Evolutionary conservation across 2,113 vertebrate genomes (phyloP), one percentile per base, ranked within the genome.

Genomic region (Caracal caracal): DNA sequence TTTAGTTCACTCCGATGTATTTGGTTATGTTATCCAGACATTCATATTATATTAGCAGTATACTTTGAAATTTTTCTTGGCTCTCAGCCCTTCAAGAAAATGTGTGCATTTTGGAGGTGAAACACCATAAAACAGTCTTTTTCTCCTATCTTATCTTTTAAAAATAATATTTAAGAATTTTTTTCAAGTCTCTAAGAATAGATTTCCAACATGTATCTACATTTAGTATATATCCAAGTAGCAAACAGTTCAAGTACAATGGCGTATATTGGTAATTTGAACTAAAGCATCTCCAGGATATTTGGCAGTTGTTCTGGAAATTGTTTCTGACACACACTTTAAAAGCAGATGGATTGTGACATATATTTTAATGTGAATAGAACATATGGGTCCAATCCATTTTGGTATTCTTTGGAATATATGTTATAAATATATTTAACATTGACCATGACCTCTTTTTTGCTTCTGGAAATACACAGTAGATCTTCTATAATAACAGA

Each of bases 391-490:
- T 89, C 85, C 53, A 82, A 75, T 92, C 78, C 61, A 37, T 93
- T 85, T 85, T 86, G 37, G 47, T 82, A 75, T 24, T 95, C 33
- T 59, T 47, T 95, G 40, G 37, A 70, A 47, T 92, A 49, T 43
- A 71, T 88, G 47, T 49, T 89, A 33, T 80, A 81, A 84, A 49
- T 93, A 63, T 75, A 68, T 88, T 92, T 94, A 84, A 73, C 79
- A 51, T 83, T 92, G 24, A 65, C 82, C n/a, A 28, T 89, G 61
- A 75, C 65, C 63, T 70, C 79, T 59, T 96, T 90, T 92, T 93
- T 93, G 61, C 90, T 95, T 96, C 76, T 97, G 66, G 47, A 97
- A 96, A 93, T 97, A 93, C 19, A 81, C 40, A 92, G 71, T 85
- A 82, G 35, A n/a, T 33, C 15, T 51, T 35, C 30, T 73, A 17